Conservation (phyloP, 2,888 invertebrate genomes). For the Cerceris rybyensis region DNA sequence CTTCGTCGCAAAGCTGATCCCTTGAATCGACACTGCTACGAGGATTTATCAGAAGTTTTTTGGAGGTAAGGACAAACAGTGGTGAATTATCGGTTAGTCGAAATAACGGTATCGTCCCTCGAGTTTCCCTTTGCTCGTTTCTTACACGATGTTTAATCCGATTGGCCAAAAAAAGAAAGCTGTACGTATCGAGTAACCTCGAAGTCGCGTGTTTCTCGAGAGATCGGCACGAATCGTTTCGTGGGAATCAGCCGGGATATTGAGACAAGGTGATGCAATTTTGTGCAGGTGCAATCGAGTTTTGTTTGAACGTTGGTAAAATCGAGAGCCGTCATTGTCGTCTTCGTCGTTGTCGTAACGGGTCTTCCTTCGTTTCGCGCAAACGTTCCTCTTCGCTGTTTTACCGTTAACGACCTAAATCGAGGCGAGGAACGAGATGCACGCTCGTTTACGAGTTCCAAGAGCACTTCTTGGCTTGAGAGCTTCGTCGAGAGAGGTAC, state of each 20-base stretch:
- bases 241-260: background rate
- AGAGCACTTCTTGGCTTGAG: conserved; percentile 49
- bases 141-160: background rate
- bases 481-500: conserved; percentile 29
- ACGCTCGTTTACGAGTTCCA: conserved; percentile 50
- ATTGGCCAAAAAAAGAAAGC: conserved; percentile 6
- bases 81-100: too few species aligned
- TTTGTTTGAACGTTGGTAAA: conserved; percentile 53
- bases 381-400: conserved; percentile 63
- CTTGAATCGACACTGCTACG: too few species aligned
- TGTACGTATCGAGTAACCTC: background rate
- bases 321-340: conserved; percentile 57
- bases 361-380: conserved; percentile 69
- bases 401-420: conserved; percentile 78
- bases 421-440: conserved; percentile 58
- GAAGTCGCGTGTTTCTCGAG: background rate
- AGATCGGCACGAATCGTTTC: background rate
- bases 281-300: conserved; percentile 57
- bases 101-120: too few species aligned
- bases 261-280: conserved; percentile 51
- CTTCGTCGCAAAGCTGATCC: too few species aligned
- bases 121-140: background rate
- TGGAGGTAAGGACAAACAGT: too few species aligned
- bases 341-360: conserved; percentile 49
- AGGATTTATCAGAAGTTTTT: too few species aligned